Base-by-base conservation (phyloP, 2,797 vertebrate species). In the Gambelia wislizenii region DNA sequence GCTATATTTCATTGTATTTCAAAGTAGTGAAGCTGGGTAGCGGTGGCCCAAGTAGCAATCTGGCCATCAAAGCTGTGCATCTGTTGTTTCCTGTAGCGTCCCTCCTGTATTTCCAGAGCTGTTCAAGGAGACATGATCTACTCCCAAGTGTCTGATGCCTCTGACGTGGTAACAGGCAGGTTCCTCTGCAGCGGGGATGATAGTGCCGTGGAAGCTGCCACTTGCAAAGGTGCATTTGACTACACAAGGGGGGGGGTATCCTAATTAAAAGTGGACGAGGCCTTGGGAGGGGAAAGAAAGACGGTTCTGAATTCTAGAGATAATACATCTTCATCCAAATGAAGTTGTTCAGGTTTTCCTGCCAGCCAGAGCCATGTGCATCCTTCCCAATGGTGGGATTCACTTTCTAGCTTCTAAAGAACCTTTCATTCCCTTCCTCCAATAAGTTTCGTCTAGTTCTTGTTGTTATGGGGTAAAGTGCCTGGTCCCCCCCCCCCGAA, bases 111-210 rank as follows among this genome's bases (percentile, higher is more conserved):
- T 36, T 0, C 89, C 6, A 95, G 20, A 0, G 89, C 96, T 25
- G 67, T 91, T 49, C 67, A 94, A 83, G 85, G 90, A 54, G 92
- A 85, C 18, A n/a, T 13, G 3, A 42, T 30, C 1, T 95, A 96
- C 88, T 91, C 93, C 33, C 61, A 94, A n/a, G 70, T 95, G 83
- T 91, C 67, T 0, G 64, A 93, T 6, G 70, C 94, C 39, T 82
- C 61, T 2, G 91, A 94, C 33, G 96, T 95, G 74, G 96, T 96
- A 88, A 96, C 96, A 1, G 93, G 96, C 25, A 95, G 96, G 84
- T 96, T 96, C 83, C 92, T 96, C 0, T 96, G 96, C 89, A 95
- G 94, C 1, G 96, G 96, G n/a, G 81, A 49, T 0, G 59, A 70
- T n/a, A 33, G 4, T 0, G 2, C 14, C 0, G 6, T 69, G 0